Evolutionary conservation across 2,888 invertebrate genomes (phyloP), one percentile per base, ranked within the genome.

Genomic region (Busseola fusca): DNA sequence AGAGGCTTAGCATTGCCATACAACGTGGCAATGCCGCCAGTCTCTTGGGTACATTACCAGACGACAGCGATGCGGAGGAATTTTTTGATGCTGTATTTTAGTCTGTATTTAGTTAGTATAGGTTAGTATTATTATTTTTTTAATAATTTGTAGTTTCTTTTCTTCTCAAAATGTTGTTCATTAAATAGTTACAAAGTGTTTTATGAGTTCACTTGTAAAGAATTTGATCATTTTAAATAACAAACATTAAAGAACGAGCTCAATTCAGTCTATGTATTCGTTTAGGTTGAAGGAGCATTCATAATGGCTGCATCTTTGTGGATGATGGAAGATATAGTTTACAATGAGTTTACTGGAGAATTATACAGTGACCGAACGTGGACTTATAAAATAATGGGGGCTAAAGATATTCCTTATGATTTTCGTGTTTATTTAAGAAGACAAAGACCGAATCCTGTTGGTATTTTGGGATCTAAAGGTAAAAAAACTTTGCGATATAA

Each of bases 241-340:
- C 50, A 63, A 1, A 30, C n/a, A 21, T 40, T 25, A 1, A 5
- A 30, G 0, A 45, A 18, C 7, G 30, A n/a, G 6, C 30, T n/a
- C 16, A 0, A 7, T 45, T 64, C 1, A 70, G 4, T 40, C 34
- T 18, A 9, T 37, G 12, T n/a, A 3, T 12, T 50, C 0, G 62
- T 67, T 9, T 63, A 94, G 93, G 94, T 97, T 0, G 97, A 97
- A 91, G 97, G 97, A 10, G 97, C 97, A 2, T 97, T 97, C 84
- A 91, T 97, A 2, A 88, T 88, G 81, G 76, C 80, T 10, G 65
- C 87, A 21, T 88, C 90, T 7, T 52, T 84, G 37, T 91, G 90
- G 90, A 75, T 84, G 34, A 80, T 90, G 67, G 91, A 91, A 77
- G 85, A 90, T 52, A 80, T 74, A 16, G 83, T 87, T 64, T 88